Base-by-base conservation (phyloP, 2,888 invertebrate genomes). In the Lucinisca nassula region DNA sequence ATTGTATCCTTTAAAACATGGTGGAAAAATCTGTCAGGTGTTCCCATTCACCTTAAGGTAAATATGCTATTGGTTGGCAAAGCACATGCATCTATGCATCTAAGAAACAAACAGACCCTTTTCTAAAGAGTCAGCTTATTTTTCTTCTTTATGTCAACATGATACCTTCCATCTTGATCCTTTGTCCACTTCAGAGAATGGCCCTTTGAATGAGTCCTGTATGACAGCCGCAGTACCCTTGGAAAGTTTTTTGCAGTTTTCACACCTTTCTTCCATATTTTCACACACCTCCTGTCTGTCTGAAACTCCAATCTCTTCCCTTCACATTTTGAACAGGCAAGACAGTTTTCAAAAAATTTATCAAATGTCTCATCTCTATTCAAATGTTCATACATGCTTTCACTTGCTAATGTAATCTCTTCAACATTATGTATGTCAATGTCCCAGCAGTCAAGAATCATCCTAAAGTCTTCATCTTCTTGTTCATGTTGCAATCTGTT, bases 161-260 rank as follows among this genome's bases (percentile, higher is more conserved):
- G n/a, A n/a, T 91, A 95, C 95, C 90, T 93, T 40, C 89, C 92
- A 92, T 94, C 93, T 77, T 95, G 95, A 80, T 95, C 95, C 17
- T 72, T 45, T 4, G 94, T 93, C 95, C 95, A 95, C 78, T 94
- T 94, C 38, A 95, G 82, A 27, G 95, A 95, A 37, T 90, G 90
- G 10, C 95, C 95, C 32, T 89, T 75, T 6, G 90, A 88, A n/a
- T 78, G 82, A 35, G 95, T 95, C 3, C 67, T 75, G 83, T 93
- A 95, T 8, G 79, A 55, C 10, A 95, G 92, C 78, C 85, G 88
- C 1, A 95, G 61, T 35, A 90, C 80, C 4, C 73, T 51, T 10
- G 94, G 94, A 77, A 93, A 93, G 0, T 82, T 24, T 32, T 79
- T 38, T 4, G 40, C 51, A 61, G 32, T 32, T 30, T 30, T 67